Evolutionary conservation across 92 coral and sea anemone genomes (phyloP), one percentile per base, ranked within the genome.

Genomic region (Porites cylindrica): DNA sequence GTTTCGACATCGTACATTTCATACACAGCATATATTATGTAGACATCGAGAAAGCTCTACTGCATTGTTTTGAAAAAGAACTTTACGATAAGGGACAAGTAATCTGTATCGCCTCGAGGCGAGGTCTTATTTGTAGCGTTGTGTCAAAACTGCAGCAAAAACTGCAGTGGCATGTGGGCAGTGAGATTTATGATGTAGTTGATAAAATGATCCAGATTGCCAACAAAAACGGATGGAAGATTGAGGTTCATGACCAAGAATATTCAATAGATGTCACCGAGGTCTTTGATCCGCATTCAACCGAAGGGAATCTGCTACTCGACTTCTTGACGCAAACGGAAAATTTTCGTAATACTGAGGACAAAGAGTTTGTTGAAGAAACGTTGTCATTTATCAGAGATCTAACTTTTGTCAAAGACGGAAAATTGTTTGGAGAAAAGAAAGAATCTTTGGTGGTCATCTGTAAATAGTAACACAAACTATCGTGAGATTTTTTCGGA

Each of bases 31-130:
- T 38, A 3, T 38, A 38, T 38, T 38, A 38, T 38, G 47, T 38
- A 38, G 47, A 38, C 47, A 38, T 38, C 47, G 47, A 38, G 47
- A 38, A 38, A 38, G 47, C 47, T 38, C 0, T 38, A 38, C 47
- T 38, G 47, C 10, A 66, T 66, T 66, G 70, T 66, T 66, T 66
- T 66, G 70, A 66, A 66, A 66, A 66, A 29, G 70, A 66, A 66
- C 70, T 66, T 66, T 9, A 1, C 70, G 70, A 20, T 9, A 66
- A 66, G 1, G 70, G 70, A 66, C 11, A 38, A 38, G 6, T 38
- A 0, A 38, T 38, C 47, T 38, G 47, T 38, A 38, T 38, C 47
- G 47, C 47, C 10, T 66, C 70, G 2, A 29, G 23, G 19, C 26
- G 70, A 5, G 17, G 7, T n/a, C 66, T 62, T n/a, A 62, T 62